Conservation (phyloP, 2,797 vertebrate genomes). For the Lates japonicus region DNA sequence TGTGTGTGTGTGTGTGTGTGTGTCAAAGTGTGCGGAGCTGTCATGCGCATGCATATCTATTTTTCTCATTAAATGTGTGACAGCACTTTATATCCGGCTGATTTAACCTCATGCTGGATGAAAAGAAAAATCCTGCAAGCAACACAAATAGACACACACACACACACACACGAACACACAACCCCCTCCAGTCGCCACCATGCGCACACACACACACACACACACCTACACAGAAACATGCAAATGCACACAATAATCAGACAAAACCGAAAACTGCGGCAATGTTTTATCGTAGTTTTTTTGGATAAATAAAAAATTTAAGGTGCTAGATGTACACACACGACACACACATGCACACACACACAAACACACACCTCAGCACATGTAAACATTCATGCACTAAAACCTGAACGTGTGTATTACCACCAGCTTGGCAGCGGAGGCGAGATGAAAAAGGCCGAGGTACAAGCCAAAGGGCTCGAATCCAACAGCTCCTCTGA, state of each 20-base stretch:
- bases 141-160: neutral
- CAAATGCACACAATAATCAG: neutral
- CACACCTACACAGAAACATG: neutral
- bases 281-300: neutral
- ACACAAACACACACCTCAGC: slow-evolving; percentile 11
- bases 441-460: slow-evolving; percentile 30
- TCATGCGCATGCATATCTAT: slow-evolving; percentile 59
- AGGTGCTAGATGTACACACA: neutral
- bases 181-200: neutral
- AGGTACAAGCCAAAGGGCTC: slow-evolving; percentile 44
- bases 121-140: slow-evolving; percentile 13
- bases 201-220: neutral
- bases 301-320: neutral
- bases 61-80: slow-evolving; percentile 64
- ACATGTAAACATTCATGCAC: slow-evolving; percentile 29
- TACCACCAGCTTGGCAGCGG: slow-evolving; percentile 30
- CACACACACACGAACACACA: neutral
- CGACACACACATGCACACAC: neutral
- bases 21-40: slow-evolving; percentile 19
- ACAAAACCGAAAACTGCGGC: neutral
- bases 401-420: slow-evolving; percentile 35
- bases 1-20: slow-evolving; percentile 29
- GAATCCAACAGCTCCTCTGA: slow-evolving; percentile 62
- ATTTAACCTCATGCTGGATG: slow-evolving; percentile 52
- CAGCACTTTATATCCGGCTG: slow-evolving; percentile 53